Evolutionary conservation across 2,113 vertebrate species (phyloP).

Genomic region (Galbula dea): DNA sequence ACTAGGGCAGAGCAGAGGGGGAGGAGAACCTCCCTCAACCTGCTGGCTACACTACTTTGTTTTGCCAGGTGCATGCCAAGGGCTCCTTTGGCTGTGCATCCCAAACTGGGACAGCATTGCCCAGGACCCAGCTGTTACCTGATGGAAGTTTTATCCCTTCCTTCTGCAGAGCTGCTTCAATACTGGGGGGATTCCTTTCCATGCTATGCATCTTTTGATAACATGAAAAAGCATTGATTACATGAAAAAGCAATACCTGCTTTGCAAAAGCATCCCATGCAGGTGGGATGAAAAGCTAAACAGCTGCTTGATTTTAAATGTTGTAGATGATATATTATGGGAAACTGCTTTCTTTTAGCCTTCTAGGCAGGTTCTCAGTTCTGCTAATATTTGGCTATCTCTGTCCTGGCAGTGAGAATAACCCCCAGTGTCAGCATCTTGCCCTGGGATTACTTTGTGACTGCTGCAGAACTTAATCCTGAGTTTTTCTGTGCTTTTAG

Average conservation of each 20-base stretch:
- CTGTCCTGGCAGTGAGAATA: accelerated
- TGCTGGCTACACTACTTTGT: too few species aligned
- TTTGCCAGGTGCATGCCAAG: background rate
- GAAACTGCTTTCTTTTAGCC: background rate
- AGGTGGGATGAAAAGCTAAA: background rate
- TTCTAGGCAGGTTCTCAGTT: background rate
- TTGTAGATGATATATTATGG: background rate
- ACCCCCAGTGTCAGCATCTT: background rate
- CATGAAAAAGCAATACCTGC: background rate
- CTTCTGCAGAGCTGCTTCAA: accelerated
- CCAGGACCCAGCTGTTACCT: background rate
- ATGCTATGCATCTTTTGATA: too few species aligned
- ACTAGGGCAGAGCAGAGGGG: too few species aligned
- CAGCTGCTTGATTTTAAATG: background rate
- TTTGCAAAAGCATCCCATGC: background rate
- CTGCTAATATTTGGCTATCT: background rate
- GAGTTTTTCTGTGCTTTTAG: background rate
- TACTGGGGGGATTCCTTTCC: background rate
- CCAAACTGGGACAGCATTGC: background rate
- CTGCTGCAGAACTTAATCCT: background rate
- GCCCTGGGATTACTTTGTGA: background rate
- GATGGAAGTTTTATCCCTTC: background rate
- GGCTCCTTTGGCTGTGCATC: background rate
- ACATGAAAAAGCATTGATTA: background rate
- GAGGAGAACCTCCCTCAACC: too few species aligned